Evolutionary conservation across 2,113 vertebrate species (phyloP), one percentile per base, ranked within the genome.

Genomic region (Solenodon paradoxus): DNA sequence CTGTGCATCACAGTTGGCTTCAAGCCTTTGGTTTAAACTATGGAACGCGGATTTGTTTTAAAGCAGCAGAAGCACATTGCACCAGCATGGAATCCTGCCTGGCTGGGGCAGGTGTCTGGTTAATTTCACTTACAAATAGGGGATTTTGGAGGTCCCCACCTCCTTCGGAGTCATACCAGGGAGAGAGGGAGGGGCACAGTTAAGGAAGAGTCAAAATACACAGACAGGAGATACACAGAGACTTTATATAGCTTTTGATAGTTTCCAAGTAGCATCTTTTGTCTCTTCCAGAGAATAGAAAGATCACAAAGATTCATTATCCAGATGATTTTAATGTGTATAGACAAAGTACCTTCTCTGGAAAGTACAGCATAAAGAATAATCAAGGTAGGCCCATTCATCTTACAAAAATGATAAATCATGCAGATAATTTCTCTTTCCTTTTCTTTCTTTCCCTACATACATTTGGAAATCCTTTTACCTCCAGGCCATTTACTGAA

Each of bases 1-100:
- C 69, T 79, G 85, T 87, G 72, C 42, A 95, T 94, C 80, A 95
- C 87, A 94, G 96, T 92, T 96, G 94, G 97, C 92, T 69, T 78
- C 9, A 7, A 17, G 93, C 92, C 92, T 90, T 80, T 53, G 79
- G 26, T 47, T 78, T 64, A 17, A 92, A 64, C 69, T 80, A 9
- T 0, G 61, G 49, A 90, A 47, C 28, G 53, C 11, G 75, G 82
- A 17, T 95, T 74, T 82, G 86, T 69, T 71, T 81, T 80, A 83
- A 93, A 89, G 93, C 13, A 51, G 53, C 75, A 87, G 69, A 84
- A 53, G 59, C 80, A 68, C 35, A 40, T 3, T 3, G 51, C 17
- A 8, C 22, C 42, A 6, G 4, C 24, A 12, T 38, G 61, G 55
- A 71, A 80, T 64, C 69, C 61, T 32, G 84, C 74, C 86, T 61